Percentiles rank a stretch among this genome's conserved stretches.
These are phyloP conservation scores for Pammene aurita DNA, from an alignment of 2,888 invertebrate genomes.

Conservation along the genomic window DNA sequence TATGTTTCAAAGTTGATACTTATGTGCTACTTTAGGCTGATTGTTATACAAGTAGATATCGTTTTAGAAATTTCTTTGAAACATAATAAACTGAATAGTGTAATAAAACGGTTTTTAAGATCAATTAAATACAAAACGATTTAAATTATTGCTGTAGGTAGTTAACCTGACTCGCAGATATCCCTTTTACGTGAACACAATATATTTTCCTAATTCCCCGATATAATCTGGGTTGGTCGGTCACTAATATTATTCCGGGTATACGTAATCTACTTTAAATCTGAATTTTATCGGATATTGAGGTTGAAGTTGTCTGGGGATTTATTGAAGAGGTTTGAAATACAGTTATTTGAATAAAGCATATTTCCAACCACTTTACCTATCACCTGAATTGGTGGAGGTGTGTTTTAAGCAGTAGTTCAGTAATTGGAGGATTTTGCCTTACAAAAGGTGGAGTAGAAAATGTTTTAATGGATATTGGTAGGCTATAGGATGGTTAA, in stretches of 20 bases:
- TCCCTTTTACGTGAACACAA: constrained; percentile 16
- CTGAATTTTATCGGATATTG: constrained; percentile 26
- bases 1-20: no score
- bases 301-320: constrained; percentile 19
- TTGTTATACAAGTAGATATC: no score
- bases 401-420: no score
- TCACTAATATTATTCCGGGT: constrained; percentile 30
- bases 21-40: no score
- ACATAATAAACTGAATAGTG: no score
- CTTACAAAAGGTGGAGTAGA: no score
- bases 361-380: no score
- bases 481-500: no score
- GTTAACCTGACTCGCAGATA: neutral
- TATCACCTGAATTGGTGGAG: no score
- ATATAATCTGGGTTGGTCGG: constrained; percentile 36
- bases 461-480: no score
- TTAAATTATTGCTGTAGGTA: neutral
- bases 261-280: constrained; percentile 36
- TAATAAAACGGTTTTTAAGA: neutral
- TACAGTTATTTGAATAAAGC: constrained; percentile 16
- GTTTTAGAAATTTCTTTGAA: no score
- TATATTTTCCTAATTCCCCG: constrained; percentile 59
- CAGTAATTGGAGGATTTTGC: no score
- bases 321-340: constrained; percentile 16
- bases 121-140: neutral